Evolutionary conservation across 2,888 invertebrate genomes (phyloP), one percentile per base, ranked within the genome.

Genomic region (Embidobia sp.): DNA sequence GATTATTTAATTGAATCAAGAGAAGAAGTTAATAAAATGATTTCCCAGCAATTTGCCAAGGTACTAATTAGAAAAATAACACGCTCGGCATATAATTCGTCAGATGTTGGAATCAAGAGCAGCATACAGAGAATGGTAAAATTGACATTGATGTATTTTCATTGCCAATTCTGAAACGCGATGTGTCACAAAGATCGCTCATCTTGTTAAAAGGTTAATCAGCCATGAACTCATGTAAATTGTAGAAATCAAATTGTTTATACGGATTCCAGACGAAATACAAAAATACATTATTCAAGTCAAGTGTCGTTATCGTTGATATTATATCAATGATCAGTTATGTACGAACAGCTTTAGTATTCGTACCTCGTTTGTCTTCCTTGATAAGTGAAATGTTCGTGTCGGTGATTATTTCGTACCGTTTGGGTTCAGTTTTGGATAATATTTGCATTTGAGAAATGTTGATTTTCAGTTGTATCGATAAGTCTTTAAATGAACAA

Each of bases 81-180:
- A 57, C 55, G 16, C 49, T 49, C 61, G 46, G 29, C 26, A 35
- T 37, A 15, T 42, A 27, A 42, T 51, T 37, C 49, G 48, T 72
- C 55, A 27, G 44, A 72, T 40, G 35, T n/a, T 40, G 55, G 16
- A 63, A 55, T 63, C 57, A 33, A 40, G 26, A 18, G 31, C 26
- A 57, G 31, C 29, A 35, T 46, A 40, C 46, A 33, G 67, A 67
- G 75, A 53, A 63, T 67, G 51, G 72, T 59, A 64, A 77, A 74
- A 78, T 78, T 78, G 66, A 53, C 78, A 70, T 74, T 78, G 78
- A 78, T 78, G 51, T 67, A 48, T 67, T 70, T 77, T 74, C 57
- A 74, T 74, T 74, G 70, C 59, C 74, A 59, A 70, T 78, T 70
- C 69, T 53, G 48, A 7, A 57, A 73, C 73, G 18, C 13, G 49